Conservation (phyloP, 1,140 invertebrate genomes). For the Battus philenor region DNA sequence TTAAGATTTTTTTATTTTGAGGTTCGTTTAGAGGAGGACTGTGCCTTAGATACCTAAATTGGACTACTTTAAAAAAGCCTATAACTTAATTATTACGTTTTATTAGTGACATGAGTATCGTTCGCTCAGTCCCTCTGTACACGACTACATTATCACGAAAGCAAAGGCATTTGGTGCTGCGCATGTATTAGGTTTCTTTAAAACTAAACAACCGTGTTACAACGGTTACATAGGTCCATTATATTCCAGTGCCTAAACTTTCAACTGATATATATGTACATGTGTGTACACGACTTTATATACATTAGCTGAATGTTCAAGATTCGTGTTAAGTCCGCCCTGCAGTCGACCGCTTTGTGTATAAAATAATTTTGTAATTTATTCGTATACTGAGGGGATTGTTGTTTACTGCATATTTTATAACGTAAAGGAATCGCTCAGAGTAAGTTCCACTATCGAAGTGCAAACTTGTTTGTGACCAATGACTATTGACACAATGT, state of each 20-base stretch:
- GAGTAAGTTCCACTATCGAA: constrained; percentile 50
- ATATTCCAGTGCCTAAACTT: constrained; percentile 1
- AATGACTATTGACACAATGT: constrained; percentile 67
- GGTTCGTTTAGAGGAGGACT: no score
- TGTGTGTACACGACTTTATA: background rate
- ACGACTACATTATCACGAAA: no score
- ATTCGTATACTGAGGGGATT: constrained; percentile 42
- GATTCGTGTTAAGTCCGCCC: background rate
- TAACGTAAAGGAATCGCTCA: constrained; percentile 43
- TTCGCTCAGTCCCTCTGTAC: no score
- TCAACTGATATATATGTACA: background rate
- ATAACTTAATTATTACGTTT: no score
- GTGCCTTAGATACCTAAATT: no score
- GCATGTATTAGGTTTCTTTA: no score
- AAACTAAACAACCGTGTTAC: no score
- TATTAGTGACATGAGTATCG: no score
- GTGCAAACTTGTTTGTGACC: constrained; percentile 63
- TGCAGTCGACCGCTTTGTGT: constrained; percentile 26
- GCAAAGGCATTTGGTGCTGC: no score
- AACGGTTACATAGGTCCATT: no score
- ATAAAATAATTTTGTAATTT: constrained; percentile 40
- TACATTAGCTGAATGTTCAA: background rate
- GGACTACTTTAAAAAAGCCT: no score
- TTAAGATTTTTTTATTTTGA: no score
- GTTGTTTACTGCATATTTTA: constrained; percentile 69